Base-by-base conservation (phyloP, 2,888 invertebrate species). In the Ochropacha duplaris region DNA sequence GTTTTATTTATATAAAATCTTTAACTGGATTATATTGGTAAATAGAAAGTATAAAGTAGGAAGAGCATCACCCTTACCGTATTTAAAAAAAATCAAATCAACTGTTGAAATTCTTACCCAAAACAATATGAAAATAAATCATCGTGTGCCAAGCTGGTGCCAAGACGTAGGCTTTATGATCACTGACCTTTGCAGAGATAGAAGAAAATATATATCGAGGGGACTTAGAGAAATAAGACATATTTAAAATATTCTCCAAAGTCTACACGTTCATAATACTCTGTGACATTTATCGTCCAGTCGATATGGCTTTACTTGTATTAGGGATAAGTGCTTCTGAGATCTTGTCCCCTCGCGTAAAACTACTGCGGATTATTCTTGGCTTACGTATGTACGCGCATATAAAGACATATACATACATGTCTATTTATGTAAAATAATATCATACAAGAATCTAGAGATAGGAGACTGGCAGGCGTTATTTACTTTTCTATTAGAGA, bases 261-360 rank as follows among this genome's bases (percentile, higher is more conserved):
- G 60, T 58, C 58, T 68, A 67, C 22, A 56, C 55, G 51, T 24
- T 54, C 24, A 50, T 50, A 50, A 51, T 72, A 66, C 70, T 73
- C 77, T 77, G 57, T 60, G 59, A 49, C 56, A 60, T 66, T 50
- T 59, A 61, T 62, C 62, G 73, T 72, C 76, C 74, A 75, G 69
- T 74, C 69, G 69, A 75, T 71, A 74, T 71, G 69, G 74, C 71
- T 79, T 73, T 71, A 75, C 72, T 79, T 68, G 72, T 73, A 76
- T 80, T 75, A 75, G 68, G 66, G 78, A 77, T 83, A 82, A 83
- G 81, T 78, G 73, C 74, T 73, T 52, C 50, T 64, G 69, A 68
- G 75, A 78, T 72, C 70, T 64, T 65, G 78, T 76, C 74, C 69
- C 66, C 65, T 69, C 69, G 9, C 72, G 73, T 81, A 72, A 77